These are phyloP conservation scores for Gallirallus australis DNA, from an alignment of 2,797 vertebrate genomes.

Conservation along the genomic window DNA sequence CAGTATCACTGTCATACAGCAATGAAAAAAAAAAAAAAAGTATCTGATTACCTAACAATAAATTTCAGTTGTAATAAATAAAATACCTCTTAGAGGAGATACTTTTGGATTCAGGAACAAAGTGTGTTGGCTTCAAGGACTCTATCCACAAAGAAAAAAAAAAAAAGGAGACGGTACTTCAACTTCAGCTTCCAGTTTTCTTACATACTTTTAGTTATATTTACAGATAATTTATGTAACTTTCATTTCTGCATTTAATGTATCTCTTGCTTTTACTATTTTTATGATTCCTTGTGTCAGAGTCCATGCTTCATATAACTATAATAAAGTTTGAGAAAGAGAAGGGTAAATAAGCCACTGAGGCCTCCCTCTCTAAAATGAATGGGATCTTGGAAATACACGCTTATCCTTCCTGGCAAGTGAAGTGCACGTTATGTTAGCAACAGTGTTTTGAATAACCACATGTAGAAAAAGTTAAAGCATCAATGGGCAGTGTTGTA, in stretches of 20 bases:
- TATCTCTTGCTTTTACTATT: background rate
- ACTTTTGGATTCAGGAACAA: background rate
- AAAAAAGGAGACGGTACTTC: no score
- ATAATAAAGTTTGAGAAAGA: background rate
- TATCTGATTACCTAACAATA: background rate
- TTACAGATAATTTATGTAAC: background rate
- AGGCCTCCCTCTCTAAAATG: background rate
- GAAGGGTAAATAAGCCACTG: background rate
- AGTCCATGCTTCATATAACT: background rate
- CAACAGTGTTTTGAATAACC: background rate
- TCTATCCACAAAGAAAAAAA: background rate
- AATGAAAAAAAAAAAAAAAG: background rate
- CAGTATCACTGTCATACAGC: background rate
- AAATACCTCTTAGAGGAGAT: background rate
- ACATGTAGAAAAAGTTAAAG: background rate
- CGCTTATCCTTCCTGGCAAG: background rate
- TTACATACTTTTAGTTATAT: background rate
- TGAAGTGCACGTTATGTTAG: background rate
- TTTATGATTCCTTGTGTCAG: background rate
- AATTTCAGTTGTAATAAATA: background rate
- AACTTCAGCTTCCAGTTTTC: background rate
- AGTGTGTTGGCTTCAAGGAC: background rate
- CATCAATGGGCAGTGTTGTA: rapidly evolving
- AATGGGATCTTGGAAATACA: background rate
- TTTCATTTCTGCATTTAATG: background rate